Evolutionary conservation across 2,888 invertebrate genomes (phyloP).

Genomic region (Amphipyra berbera): DNA sequence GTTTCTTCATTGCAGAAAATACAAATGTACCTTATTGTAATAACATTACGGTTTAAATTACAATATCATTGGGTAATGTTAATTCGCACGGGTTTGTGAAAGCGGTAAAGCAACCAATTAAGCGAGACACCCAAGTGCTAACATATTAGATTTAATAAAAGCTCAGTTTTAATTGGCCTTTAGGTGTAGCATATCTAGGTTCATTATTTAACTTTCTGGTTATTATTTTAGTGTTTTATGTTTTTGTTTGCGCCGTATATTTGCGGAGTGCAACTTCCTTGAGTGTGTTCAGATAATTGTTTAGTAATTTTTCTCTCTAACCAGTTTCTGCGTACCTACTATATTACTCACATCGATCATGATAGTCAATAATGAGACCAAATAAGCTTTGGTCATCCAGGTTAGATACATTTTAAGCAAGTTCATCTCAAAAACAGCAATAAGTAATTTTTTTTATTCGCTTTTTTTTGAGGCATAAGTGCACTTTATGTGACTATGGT

Average conservation of each 20-base stretch:
- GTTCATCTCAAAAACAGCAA: too few relatives aligned
- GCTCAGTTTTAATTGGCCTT: conserved; percentile 41
- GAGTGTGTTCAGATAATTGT: not conserved
- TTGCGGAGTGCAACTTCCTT: conserved; percentile 3
- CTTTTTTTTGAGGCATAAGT: too few relatives aligned
- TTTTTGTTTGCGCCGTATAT: conserved; percentile 36
- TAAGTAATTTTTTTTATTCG: too few relatives aligned
- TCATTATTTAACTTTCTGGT: conserved; percentile 50
- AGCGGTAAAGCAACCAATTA: conserved; percentile 42
- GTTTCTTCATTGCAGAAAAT: conserved; percentile 35
- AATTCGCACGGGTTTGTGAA: conserved; percentile 39
- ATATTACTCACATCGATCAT: too few relatives aligned
- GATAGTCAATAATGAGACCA: too few relatives aligned
- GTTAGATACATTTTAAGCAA: too few relatives aligned
- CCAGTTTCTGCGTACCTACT: too few relatives aligned
- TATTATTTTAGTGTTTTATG: conserved; percentile 48
- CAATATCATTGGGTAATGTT: conserved; percentile 13
- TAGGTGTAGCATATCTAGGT: conserved; percentile 22
- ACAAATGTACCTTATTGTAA: conserved; percentile 18
- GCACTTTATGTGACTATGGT: too few relatives aligned
- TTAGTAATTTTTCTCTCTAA: too few relatives aligned
- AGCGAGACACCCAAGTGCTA: conserved; percentile 30
- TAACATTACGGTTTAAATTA: conserved; percentile 38
- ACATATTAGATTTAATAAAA: conserved; percentile 18
- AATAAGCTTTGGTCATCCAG: too few relatives aligned